phyloP scores from a whole-genome alignment of 2,888 invertebrate genomes.

The Cryptocheilus praepositus region DNA sequence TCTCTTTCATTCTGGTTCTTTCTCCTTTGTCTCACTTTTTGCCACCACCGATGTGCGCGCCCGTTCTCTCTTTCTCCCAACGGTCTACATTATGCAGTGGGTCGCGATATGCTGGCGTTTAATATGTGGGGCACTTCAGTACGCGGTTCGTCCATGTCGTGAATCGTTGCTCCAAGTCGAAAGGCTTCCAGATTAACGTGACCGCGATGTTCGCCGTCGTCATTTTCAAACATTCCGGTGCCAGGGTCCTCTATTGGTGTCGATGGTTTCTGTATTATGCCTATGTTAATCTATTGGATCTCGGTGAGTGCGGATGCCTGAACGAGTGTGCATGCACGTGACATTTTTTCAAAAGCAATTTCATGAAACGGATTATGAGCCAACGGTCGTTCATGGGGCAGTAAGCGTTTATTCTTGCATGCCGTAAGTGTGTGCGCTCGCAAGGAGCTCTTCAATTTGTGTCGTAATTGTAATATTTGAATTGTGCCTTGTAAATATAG shows the following conservation, averaged over 20 bases:
- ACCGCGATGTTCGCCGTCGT: slow-evolving; percentile 25
- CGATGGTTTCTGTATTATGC: slow-evolving; percentile 58
- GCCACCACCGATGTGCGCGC: not conserved
- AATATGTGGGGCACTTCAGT: slow-evolving; percentile 60
- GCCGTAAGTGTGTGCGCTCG: too few relatives aligned
- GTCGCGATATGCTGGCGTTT: slow-evolving; percentile 43
- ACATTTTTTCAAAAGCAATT: too few relatives aligned
- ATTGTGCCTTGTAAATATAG: too few relatives aligned
- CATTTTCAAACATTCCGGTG: slow-evolving; percentile 25
- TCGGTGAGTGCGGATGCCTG: slow-evolving; percentile 54
- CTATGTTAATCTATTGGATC: slow-evolving; percentile 50
- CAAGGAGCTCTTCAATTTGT: too few relatives aligned
- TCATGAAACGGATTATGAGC: too few relatives aligned
- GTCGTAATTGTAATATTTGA: too few relatives aligned
- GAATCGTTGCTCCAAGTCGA: slow-evolving; percentile 34
- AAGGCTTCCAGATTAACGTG: slow-evolving; percentile 14
- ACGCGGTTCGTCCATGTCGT: slow-evolving; percentile 46
- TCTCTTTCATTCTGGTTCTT: slow-evolving; percentile 25
- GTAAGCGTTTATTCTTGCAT: too few relatives aligned
- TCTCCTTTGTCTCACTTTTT: slow-evolving; percentile 8
- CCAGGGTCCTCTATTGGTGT: slow-evolving; percentile 34
- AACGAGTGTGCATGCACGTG: too few relatives aligned
- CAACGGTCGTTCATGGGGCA: too few relatives aligned
- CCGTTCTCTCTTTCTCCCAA: slow-evolving; percentile 16
- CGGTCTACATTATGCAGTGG: slow-evolving; percentile 46